These are phyloP conservation scores for Oasisia sp. DNA, from an alignment of 2,888 invertebrate genomes.

Conservation along the genomic window DNA sequence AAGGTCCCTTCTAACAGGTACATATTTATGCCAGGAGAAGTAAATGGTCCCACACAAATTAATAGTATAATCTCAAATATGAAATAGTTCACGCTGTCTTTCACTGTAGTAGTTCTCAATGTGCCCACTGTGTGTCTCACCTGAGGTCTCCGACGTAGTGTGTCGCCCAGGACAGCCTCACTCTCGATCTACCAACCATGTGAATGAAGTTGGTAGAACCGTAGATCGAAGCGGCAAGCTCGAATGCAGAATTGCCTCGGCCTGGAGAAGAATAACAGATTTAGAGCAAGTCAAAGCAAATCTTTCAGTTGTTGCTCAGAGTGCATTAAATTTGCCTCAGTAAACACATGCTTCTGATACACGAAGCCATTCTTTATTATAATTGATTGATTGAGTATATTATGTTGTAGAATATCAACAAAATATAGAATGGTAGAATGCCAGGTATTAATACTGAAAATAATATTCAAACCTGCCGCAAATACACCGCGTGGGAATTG, in stretches of 20 bases:
- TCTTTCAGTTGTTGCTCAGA: not conserved
- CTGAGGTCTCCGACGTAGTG: constrained; percentile 64
- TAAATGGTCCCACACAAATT: no score
- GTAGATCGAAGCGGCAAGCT: constrained; percentile 59
- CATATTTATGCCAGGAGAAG: no score
- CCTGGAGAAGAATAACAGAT: constrained; percentile 20
- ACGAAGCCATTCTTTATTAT: no score
- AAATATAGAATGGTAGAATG: no score
- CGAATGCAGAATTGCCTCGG: constrained; percentile 62
- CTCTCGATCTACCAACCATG: constrained; percentile 58
- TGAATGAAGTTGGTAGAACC: constrained; percentile 60
- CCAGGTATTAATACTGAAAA: no score
- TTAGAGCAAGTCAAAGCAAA: not conserved
- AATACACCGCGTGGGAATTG: no score
- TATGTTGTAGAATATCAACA: no score
- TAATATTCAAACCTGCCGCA: no score
- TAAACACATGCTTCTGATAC: not conserved
- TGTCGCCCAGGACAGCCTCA: constrained; percentile 62
- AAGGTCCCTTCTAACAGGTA: no score
- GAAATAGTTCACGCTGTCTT: not conserved
- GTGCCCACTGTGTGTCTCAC: constrained; percentile 41
- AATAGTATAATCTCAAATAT: not conserved
- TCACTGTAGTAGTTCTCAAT: not conserved
- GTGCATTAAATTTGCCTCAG: not conserved
- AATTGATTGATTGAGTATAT: no score